phyloP scores from a whole-genome alignment of 2,888 invertebrate genomes.

The Diaperis boleti region DNA sequence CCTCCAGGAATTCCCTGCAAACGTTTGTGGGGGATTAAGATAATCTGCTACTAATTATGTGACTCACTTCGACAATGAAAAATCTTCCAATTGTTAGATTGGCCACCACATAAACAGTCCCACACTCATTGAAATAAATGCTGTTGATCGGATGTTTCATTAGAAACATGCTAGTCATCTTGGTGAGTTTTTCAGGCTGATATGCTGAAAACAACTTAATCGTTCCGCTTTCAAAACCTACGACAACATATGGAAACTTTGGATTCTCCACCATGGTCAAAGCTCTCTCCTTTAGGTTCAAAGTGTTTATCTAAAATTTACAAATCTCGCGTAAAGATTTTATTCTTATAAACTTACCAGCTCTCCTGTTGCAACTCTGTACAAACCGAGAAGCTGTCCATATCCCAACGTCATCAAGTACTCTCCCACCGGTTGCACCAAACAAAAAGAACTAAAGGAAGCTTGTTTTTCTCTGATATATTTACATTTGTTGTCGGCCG shows the following conservation, averaged over 20 bases:
- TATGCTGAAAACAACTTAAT: conserved; percentile 60
- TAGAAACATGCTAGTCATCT: conserved; percentile 58
- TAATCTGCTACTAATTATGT: not conserved
- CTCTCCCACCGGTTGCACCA: conserved; percentile 60
- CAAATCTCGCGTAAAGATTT: not conserved
- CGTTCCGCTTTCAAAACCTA: conserved; percentile 58
- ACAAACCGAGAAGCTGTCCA: conserved; percentile 44
- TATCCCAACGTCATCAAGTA: conserved; percentile 55
- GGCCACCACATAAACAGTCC: conserved; percentile 59
- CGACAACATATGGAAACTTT: conserved; percentile 61
- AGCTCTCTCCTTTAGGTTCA: conserved; percentile 47
- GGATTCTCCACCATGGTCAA: conserved; percentile 57
- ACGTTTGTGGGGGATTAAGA: conserved; percentile 51
- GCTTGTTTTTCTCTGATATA: conserved; percentile 51
- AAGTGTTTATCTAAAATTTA: conserved; percentile 52
- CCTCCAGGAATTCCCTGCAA: conserved; percentile 61
- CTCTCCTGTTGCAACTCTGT: conserved; percentile 55
- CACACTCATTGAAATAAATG: conserved; percentile 59
- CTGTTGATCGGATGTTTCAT: conserved; percentile 54
- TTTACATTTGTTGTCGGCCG: conserved; percentile 25
- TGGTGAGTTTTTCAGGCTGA: conserved; percentile 53
- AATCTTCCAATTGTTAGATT: conserved; percentile 59
- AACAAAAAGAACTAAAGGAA: conserved; percentile 55
- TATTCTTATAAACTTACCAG: conserved; percentile 49
- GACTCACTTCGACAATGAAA: conserved; percentile 57